Evolutionary conservation across 2,888 invertebrate genomes (phyloP).

Genomic region (Nomada lathburiana): DNA sequence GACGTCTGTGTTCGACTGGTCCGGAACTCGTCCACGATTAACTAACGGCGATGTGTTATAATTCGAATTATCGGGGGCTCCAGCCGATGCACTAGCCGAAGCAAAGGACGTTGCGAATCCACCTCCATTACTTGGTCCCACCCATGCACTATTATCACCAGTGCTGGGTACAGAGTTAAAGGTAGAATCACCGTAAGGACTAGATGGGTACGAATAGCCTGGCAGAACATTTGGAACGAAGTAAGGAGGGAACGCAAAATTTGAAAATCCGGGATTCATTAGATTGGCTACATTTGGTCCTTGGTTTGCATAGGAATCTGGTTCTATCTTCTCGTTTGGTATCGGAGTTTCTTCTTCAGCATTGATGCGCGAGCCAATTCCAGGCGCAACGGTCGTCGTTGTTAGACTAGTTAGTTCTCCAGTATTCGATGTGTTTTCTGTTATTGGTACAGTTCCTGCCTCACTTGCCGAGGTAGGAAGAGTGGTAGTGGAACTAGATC

Average conservation of each 20-base stretch:
- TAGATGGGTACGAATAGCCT: not conserved
- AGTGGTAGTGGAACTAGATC: not conserved
- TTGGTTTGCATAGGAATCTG: not conserved
- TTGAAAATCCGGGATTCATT: not conserved
- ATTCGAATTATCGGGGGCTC: conserved; percentile 1
- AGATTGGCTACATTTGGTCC: not conserved
- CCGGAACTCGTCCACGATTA: conserved; percentile 46
- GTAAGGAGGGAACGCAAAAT: not conserved
- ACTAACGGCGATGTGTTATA: not conserved
- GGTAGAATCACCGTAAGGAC: conserved; percentile 17
- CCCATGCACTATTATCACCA: conserved; percentile 44
- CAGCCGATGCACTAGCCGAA: conserved; percentile 54
- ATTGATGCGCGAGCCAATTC: conserved; percentile 29
- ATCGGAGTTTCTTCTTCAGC: not conserved
- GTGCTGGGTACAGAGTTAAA: conserved; percentile 25
- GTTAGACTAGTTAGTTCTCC: not conserved
- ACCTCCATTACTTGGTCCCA: conserved; percentile 26
- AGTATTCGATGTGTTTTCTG: conserved; percentile 13
- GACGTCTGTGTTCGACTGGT: not conserved
- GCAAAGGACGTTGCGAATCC: conserved; percentile 47
- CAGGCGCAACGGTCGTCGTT: conserved; percentile 1
- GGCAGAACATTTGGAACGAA: conserved; percentile 11
- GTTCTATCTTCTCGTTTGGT: not conserved
- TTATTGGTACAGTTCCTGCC: not conserved
- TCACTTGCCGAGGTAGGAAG: not conserved